phyloP scores from a whole-genome alignment of 2,797 vertebrate species.

The Eleutherodactylus coqui region DNA sequence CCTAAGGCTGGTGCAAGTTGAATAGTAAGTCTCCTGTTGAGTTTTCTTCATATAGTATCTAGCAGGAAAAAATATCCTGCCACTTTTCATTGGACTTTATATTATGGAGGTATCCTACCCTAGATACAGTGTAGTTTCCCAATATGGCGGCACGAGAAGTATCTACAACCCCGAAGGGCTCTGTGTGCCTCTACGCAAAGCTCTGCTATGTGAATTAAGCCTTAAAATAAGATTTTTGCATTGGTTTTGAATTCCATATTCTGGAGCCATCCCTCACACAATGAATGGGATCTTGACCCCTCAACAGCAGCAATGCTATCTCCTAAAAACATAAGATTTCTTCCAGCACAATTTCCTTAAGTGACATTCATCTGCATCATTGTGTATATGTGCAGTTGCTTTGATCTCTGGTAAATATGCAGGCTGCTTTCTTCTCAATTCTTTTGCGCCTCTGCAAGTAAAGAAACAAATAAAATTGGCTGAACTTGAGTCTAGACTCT shows the following conservation, averaged over 20 bases:
- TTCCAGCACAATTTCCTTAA: not conserved
- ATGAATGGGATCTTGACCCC: not conserved
- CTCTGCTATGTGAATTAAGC: too few relatives aligned
- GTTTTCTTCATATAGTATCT: too few relatives aligned
- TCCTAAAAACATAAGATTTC: slow-evolving; percentile 15
- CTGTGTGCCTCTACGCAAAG: too few relatives aligned
- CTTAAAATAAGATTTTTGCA: too few relatives aligned
- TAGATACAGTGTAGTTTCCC: too few relatives aligned
- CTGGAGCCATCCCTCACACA: not conserved
- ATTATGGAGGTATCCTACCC: too few relatives aligned
- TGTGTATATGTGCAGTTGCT: not conserved
- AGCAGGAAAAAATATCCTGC: too few relatives aligned
- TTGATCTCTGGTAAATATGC: slow-evolving; percentile 10
- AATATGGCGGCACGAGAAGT: too few relatives aligned
- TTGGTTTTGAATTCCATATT: not conserved
- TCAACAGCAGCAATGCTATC: slow-evolving; percentile 11
- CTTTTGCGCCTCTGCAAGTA: not conserved
- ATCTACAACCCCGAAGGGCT: too few relatives aligned
- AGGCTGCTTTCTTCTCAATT: slow-evolving; percentile 10
- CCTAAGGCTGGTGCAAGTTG: too few relatives aligned
- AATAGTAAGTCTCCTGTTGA: too few relatives aligned
- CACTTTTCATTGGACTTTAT: too few relatives aligned
- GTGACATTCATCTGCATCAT: slow-evolving; percentile 10
- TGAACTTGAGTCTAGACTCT: not conserved
- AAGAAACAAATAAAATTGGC: not conserved